A percentile compares a stretch with the other conserved stretches of the same genome.
These are phyloP conservation scores for Remorina albescens DNA, from an alignment of 2,797 vertebrate genomes.

Conservation along the genomic window DNA sequence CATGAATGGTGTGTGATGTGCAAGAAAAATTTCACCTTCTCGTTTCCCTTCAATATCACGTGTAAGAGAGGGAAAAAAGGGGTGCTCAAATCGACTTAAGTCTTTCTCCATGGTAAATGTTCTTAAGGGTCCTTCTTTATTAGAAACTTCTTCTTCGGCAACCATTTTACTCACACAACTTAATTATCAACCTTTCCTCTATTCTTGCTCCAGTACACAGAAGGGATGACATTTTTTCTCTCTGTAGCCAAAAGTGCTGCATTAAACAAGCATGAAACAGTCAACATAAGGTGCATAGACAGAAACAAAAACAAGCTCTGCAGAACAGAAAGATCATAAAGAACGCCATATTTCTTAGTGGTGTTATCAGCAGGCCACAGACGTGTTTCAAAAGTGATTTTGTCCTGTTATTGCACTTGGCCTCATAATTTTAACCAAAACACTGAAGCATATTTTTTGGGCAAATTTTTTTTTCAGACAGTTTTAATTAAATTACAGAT, in stretches of 20 bases:
- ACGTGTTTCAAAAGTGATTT: not conserved
- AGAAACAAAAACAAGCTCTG: not conserved
- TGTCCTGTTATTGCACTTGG: not conserved
- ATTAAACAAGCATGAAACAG: not conserved
- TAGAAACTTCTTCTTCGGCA: too few relatives aligned
- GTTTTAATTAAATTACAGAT: not conserved
- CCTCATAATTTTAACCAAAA: not conserved
- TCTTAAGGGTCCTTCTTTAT: too few relatives aligned
- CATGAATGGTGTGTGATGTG: not conserved
- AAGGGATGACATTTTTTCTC: not conserved
- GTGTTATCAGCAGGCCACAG: not conserved
- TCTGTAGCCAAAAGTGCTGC: not conserved
- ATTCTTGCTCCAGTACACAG: not conserved
- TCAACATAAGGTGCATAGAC: not conserved
- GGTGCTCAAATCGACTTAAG: too few relatives aligned
- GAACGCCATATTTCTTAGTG: not conserved
- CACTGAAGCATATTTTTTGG: slow-evolving; percentile 8
- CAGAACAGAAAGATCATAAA: not conserved
- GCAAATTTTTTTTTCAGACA: not conserved
- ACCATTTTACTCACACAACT: too few relatives aligned
- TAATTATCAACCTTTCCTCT: not conserved
- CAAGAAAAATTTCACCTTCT: not conserved
- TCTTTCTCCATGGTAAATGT: too few relatives aligned
- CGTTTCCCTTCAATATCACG: not conserved
- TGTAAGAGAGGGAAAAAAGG: not conserved